Conservation (phyloP, 30 jellyfish, hydroid and myxozoan genomes). For the Aurelia sp. region DNA sequence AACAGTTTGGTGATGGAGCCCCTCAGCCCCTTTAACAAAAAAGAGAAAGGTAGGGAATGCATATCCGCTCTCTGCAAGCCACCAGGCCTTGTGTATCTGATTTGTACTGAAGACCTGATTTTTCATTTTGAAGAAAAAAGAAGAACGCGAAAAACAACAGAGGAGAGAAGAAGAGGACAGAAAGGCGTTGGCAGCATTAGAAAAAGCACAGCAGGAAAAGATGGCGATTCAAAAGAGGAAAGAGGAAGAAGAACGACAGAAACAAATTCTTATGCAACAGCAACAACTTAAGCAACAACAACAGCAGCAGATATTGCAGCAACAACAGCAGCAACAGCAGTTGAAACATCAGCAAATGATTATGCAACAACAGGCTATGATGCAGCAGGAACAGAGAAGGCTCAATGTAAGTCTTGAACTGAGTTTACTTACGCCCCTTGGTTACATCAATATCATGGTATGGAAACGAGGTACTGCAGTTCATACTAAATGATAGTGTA, state of each 20-base stretch:
- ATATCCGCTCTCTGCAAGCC: too few species aligned
- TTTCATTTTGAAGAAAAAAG: conserved; percentile 14
- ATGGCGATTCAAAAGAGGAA: conserved; percentile 21
- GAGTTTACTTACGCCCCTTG: neutral
- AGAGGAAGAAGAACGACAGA: conserved; percentile 41
- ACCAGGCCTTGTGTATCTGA: too few species aligned
- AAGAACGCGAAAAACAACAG: conserved; percentile 45
- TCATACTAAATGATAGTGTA: too few species aligned
- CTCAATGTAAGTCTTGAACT: conserved; percentile 21
- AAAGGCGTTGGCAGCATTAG: conserved; percentile 26
- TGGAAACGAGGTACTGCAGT: too few species aligned
- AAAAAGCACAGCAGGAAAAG: conserved; percentile 52
- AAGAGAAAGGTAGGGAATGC: too few species aligned
- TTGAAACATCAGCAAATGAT: conserved; percentile 62
- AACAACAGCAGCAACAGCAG: conserved; percentile 63
- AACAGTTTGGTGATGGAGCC: too few species aligned
- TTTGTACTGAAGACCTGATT: too few species aligned
- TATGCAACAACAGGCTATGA: conserved; percentile 64
- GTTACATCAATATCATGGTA: neutral
- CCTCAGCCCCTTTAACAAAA: too few species aligned
- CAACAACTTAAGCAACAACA: conserved; percentile 68
- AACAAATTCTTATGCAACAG: conserved; percentile 36
- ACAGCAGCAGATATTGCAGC: conserved; percentile 75
- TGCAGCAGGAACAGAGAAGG: conserved; percentile 60
- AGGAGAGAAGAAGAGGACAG: conserved; percentile 55